phyloP scores from a whole-genome alignment of 2,113 vertebrate genomes.

The Erinaceus europaeus region DNA sequence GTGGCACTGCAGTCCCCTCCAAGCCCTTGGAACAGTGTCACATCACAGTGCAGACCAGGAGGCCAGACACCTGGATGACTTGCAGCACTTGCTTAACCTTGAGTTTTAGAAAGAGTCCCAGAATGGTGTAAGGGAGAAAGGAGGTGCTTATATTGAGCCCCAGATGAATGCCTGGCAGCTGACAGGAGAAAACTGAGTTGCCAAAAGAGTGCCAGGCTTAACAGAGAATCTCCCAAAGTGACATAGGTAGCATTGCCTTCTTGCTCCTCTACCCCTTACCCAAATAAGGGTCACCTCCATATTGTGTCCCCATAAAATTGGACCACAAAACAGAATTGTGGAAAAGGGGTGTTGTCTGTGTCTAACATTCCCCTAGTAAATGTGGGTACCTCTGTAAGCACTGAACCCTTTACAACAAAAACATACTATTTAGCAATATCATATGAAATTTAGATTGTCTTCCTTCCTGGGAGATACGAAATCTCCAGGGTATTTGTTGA shows the following conservation, averaged over 20 bases:
- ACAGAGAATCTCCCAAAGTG: constrained; percentile 42
- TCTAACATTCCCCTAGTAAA: background rate
- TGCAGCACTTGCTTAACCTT: constrained; percentile 46
- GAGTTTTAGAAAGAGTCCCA: constrained; percentile 31
- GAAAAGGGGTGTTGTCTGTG: background rate
- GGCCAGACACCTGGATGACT: constrained; percentile 30
- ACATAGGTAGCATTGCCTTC: constrained; percentile 13
- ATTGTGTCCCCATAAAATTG: background rate
- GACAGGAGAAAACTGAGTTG: constrained; percentile 39
- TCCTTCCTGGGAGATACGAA: background rate
- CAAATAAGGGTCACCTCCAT: background rate
- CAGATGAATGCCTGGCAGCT: constrained; percentile 42
- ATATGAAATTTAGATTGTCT: background rate
- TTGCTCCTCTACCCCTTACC: constrained; percentile 26
- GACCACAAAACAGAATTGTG: background rate
- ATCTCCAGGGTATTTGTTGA: background rate
- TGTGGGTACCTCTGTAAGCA: background rate
- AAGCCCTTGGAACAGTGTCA: constrained; percentile 51
- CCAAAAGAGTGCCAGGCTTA: constrained; percentile 32
- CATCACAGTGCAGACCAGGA: constrained; percentile 57
- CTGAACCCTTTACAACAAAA: background rate
- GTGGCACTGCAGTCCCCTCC: constrained; percentile 68
- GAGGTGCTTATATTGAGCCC: constrained; percentile 16
- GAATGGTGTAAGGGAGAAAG: background rate
- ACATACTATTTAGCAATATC: background rate